Evolutionary conservation across 1,140 invertebrate genomes (phyloP), one percentile per base, ranked within the genome.

Genomic region (Danaus melanippus): DNA sequence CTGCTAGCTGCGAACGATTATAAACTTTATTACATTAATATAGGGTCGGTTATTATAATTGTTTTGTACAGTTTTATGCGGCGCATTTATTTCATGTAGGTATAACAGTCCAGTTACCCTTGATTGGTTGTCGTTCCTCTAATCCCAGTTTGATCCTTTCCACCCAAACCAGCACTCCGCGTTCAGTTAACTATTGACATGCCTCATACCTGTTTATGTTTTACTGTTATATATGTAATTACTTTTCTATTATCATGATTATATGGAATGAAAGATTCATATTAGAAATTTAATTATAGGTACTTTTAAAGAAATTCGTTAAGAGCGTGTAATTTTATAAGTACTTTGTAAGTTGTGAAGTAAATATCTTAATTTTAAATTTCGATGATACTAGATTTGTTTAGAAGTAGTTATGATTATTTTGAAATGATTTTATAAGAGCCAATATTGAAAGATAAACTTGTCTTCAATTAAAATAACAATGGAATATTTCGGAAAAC

Each of bases 121-220:
- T 88, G 86, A 88, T 88, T 88, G 86, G 86, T 88, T 88, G 86
- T 88, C 86, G 86, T 87, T 87, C 81, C 76, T 84, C 83, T 88
- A 88, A 88, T 88, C 86, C 86, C 80, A 69, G 77, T 84, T 86
- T 85, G 85, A 87, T 86, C 84, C 83, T 86, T 85, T 82, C 81
- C 76, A 78, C 79, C 82, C 84, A 76, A 84, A 81, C 71, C 73
- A 76, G 79, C 81, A 81, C 81, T 85, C 81, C 77, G 71, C 66
- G 69, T 66, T 76, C 67, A 70, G 71, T 77, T 84, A 79, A 84
- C 79, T 84, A 84, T 84, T 82, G 79, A 82, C 79, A 79, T 83
- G 75, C 69, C 70, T 67, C 67, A 58, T 86, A 82, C 79, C 80
- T 81, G 76, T 71, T 66, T 62, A 48, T 58, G 56, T 56, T 56